Evolutionary conservation across 2,797 vertebrate species (phyloP).

Genomic region (Chelon auratus): DNA sequence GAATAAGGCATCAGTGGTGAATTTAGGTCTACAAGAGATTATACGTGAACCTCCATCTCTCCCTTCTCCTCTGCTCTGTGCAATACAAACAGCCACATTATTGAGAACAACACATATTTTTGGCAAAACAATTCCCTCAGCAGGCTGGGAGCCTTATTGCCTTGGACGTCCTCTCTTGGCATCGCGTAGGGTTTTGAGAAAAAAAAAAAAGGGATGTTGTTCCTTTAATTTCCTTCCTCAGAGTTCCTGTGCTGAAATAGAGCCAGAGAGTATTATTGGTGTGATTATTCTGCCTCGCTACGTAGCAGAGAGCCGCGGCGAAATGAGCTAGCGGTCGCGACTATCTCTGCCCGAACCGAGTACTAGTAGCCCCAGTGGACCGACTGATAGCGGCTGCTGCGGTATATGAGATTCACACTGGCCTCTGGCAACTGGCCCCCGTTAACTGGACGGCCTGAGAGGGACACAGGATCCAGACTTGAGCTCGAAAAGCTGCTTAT

Average conservation of each 20-base stretch:
- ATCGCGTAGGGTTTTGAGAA: background rate
- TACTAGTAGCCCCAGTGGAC: slow-evolving; percentile 34
- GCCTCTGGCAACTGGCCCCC: slow-evolving; percentile 62
- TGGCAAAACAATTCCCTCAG: slow-evolving; percentile 59
- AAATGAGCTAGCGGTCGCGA: slow-evolving; percentile 48
- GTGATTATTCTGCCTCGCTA: slow-evolving; percentile 58
- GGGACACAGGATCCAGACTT: slow-evolving; percentile 29
- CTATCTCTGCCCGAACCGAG: slow-evolving; percentile 50
- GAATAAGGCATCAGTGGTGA: slow-evolving; percentile 45
- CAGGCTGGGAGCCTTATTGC: slow-evolving; percentile 62
- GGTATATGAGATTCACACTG: slow-evolving; percentile 59
- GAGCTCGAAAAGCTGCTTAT: slow-evolving; percentile 62
- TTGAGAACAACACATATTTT: slow-evolving; percentile 72
- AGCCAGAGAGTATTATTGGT: slow-evolving; percentile 57
- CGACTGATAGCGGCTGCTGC: slow-evolving; percentile 53
- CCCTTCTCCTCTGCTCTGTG: slow-evolving; percentile 22
- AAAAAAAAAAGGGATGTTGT: slow-evolving; percentile 30
- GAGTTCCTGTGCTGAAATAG: slow-evolving; percentile 52
- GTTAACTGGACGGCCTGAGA: slow-evolving; percentile 52
- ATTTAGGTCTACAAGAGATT: slow-evolving; percentile 48
- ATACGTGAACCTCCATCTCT: slow-evolving; percentile 28
- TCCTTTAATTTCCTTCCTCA: slow-evolving; percentile 62
- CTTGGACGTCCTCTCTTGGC: slow-evolving; percentile 48
- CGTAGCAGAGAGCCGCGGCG: slow-evolving; percentile 17
- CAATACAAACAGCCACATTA: slow-evolving; percentile 61